phyloP scores from a whole-genome alignment of 2,113 vertebrate genomes.

The Globicephala melas region DNA sequence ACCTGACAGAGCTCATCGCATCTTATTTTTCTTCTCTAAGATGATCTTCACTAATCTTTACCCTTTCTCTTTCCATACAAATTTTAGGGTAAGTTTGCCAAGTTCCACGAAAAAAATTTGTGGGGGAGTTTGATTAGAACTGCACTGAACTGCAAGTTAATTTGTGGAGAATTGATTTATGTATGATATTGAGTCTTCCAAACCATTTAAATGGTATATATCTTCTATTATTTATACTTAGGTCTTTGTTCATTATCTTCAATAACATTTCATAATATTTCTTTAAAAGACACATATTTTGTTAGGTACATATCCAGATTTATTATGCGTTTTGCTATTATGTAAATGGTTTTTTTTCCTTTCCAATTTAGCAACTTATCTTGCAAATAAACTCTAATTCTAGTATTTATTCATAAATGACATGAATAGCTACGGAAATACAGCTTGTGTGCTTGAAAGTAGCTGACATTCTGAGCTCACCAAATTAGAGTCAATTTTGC shows the following conservation, averaged over 20 bases:
- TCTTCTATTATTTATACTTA: background rate
- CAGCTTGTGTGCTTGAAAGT: conserved; percentile 23
- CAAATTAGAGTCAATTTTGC: conserved; percentile 35
- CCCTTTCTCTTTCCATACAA: background rate
- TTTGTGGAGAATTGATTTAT: background rate
- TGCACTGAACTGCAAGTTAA: background rate
- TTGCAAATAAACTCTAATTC: conserved; percentile 35
- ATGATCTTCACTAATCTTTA: background rate
- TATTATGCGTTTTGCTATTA: background rate
- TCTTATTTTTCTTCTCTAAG: background rate
- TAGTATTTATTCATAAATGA: conserved; percentile 24
- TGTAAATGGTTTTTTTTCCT: background rate
- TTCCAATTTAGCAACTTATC: background rate
- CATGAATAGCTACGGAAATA: background rate
- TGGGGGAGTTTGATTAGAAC: background rate
- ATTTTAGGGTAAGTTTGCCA: background rate
- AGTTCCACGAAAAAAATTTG: background rate
- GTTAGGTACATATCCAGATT: background rate
- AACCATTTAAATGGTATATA: background rate
- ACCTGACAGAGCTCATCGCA: background rate
- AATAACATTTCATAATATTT: background rate
- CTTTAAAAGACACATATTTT: background rate
- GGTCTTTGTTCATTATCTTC: background rate
- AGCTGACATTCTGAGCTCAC: background rate
- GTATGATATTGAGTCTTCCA: background rate